A percentile compares a stretch with the other conserved stretches of the same genome.
phyloP scores from a whole-genome alignment of 2,888 invertebrate genomes.

The Ophraella communa region DNA sequence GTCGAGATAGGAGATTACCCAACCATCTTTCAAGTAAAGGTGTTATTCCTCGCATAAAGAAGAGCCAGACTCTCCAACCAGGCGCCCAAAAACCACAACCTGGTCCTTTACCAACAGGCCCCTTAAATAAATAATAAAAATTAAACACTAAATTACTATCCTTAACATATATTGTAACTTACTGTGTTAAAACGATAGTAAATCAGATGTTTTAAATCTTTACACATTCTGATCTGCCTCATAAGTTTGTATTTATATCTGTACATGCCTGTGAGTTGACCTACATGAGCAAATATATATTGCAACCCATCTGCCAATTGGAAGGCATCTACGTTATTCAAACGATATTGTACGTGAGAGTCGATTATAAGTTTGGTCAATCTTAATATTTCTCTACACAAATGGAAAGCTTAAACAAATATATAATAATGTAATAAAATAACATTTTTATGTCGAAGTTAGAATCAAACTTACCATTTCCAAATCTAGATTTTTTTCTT shows the following conservation, averaged over 20 bases:
- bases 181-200: conserved; percentile 99
- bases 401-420: conserved; percentile 84
- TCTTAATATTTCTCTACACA: conserved; percentile 98
- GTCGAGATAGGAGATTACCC: conserved; percentile 97
- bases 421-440: not conserved
- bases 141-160: not conserved
- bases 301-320: conserved; percentile 97
- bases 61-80: conserved; percentile 99
- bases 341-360: conserved; percentile 97
- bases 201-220: conserved; percentile 98
- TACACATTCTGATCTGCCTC: conserved; percentile 99
- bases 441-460: not conserved
- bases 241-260: conserved; percentile 98
- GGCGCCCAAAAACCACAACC: conserved; percentile 99
- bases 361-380: conserved; percentile 98
- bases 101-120: conserved; percentile 97
- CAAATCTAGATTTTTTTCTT: conserved; percentile 96
- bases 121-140: conserved; percentile 62
- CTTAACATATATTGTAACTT: conserved; percentile 46
- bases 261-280: conserved; percentile 99
- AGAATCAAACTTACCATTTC: conserved; percentile 84
- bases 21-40: conserved; percentile 98
- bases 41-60: conserved; percentile 99
- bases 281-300: conserved; percentile 99
- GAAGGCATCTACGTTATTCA: conserved; percentile 99